Base-by-base conservation (phyloP, 1,140 invertebrate genomes). In the Aphidius ervi region DNA sequence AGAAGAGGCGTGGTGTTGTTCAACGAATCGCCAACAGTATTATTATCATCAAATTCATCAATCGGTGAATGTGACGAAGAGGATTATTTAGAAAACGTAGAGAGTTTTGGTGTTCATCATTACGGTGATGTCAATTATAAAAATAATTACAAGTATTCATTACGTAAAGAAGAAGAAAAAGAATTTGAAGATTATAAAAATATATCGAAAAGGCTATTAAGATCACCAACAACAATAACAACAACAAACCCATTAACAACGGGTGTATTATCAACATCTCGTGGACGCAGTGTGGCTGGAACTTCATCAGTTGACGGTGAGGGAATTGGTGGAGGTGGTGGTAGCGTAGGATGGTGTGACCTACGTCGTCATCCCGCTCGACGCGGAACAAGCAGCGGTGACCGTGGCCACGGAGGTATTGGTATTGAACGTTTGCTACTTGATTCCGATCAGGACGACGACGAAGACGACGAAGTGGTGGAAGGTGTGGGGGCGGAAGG, bases 381-480 rank as follows among this genome's bases (percentile, higher is more conserved):
- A 67, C 74, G 75, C 63, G 65, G 69, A 68, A 69, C 61, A 58
- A 69, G 68, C 56, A 68, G 66, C 64, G 62, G 67, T 58, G 61
- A 68, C 54, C 65, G 65, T 62, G 67, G 56, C 61, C 40, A 31
- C 41, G 56, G 58, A 43, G 62, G 65, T 31, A 66, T 65, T 52
- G 71, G 72, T 63, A 72, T 71, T 75, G 76, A 79, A 70, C 74
- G 76, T 63, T 74, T 74, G 53, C 70, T 77, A 65, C 72, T 76
- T 73, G 76, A 77, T 69, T 75, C 74, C 60, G 76, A 76, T 67
- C 75, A 78, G 63, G 74, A 75, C 58, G 78, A 77, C 39, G 64
- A 66, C 43, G 59, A 60, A 48, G 56, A 58, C 8, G 59, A 61
- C 16, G 59, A 59, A 16, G 61, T 55, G n/a, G 45, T 16, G 57